Conservation (phyloP, 2,113 vertebrate species). For the Electrona antarctica region DNA sequence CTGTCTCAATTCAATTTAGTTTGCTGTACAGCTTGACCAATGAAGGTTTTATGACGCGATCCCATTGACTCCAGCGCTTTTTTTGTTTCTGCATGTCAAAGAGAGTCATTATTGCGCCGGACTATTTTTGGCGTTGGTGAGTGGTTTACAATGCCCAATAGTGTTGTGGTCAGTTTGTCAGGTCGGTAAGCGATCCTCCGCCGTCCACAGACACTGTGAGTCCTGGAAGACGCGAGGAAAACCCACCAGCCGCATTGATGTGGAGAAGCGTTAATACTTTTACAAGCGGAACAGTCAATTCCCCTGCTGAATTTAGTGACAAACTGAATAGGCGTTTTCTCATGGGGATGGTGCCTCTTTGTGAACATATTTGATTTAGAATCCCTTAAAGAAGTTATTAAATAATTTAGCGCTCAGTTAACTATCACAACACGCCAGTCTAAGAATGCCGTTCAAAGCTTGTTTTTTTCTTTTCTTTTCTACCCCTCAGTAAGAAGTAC, state of each 20-base stretch:
- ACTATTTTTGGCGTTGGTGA: conserved; percentile 71
- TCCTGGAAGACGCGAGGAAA: conserved; percentile 67
- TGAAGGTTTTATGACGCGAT: conserved; percentile 64
- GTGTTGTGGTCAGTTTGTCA: conserved; percentile 74
- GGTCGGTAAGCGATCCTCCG: conserved; percentile 73
- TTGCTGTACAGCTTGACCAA: conserved; percentile 38
- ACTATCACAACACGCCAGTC: conserved; percentile 46
- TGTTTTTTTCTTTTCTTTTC: conserved; percentile 6
- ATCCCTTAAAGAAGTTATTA: conserved; percentile 64
- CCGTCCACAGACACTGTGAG: conserved; percentile 63
- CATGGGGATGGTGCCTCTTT: conserved; percentile 49
- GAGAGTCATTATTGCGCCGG: conserved; percentile 64
- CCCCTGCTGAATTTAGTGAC: conserved; percentile 67
- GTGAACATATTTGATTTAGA: conserved; percentile 74
- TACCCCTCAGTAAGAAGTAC: conserved; percentile 30
- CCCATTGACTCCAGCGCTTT: conserved; percentile 36
- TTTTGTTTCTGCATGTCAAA: conserved; percentile 49
- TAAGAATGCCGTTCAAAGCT: conserved; percentile 44
- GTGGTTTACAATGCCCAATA: conserved; percentile 75
- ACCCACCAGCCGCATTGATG: conserved; percentile 67
- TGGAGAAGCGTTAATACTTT: conserved; percentile 68
- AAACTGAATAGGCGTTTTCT: conserved; percentile 56
- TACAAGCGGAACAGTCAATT: conserved; percentile 71
- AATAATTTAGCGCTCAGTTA: conserved; percentile 68
- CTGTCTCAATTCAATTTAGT: conserved; percentile 65